Evolutionary conservation across 1,140 invertebrate species (phyloP), one percentile per base, ranked within the genome.

Genomic region (Eueides isabella): DNA sequence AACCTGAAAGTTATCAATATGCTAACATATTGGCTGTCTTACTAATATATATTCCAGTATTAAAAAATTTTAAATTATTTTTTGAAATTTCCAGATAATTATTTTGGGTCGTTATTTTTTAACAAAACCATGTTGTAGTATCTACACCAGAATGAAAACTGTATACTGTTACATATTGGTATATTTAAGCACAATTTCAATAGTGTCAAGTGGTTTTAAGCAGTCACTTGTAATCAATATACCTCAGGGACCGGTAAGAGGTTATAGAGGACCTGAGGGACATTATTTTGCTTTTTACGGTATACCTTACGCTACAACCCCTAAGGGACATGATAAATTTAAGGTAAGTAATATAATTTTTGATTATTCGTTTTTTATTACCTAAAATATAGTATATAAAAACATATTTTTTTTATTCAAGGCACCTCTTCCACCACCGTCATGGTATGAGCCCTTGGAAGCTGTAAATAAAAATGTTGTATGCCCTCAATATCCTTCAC

Each of bases 301-400:
- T 28, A 86, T 86, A 61, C 83, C 80, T n/a, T 86, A 85, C 48
- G 85, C 82, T n/a, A 84, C 78, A 9, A 76, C 78, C 9, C 82
- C 85, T 5, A 80, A 71, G 5, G 84, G 85, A 30, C 23, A 41
- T 1, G 61, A 84, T 38, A 78, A 55, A 11, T 87, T 78, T 69
- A 83, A 77, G 72, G 83, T 86, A 48, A 71, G 72, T 65, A 38
- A n/a, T 31, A n/a, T 29, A 11, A 30, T 11, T 23, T n/a, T n/a
- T n/a, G n/a, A n/a, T n/a, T n/a, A n/a, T n/a, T n/a, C n/a, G n/a
- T n/a, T n/a, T n/a, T n/a, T n/a, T n/a, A n/a, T n/a, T n/a, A n/a
- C n/a, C n/a, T n/a, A n/a, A n/a, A n/a, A n/a, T n/a, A n/a, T n/a
- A n/a, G n/a, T n/a, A n/a, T n/a, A n/a, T n/a, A n/a, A n/a, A n/a